These are phyloP conservation scores for Drosophila subpulchrella DNA, from an alignment of 1,140 invertebrate genomes.

Conservation along the genomic window DNA sequence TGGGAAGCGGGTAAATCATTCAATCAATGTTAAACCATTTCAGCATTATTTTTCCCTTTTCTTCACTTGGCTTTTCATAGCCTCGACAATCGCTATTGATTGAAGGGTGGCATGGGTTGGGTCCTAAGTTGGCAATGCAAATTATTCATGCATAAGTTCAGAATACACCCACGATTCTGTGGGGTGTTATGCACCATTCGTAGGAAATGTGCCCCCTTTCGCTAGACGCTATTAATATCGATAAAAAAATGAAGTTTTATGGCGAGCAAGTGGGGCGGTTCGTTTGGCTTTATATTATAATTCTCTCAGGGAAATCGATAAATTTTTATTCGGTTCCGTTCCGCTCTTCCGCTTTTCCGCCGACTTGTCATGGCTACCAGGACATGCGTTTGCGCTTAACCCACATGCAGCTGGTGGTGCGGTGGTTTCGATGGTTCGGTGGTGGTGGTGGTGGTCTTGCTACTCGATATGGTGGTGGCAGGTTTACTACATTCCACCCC, in stretches of 20 bases:
- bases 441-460: slow-evolving; percentile 13
- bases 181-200: slow-evolving; percentile 55
- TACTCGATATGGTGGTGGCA: slow-evolving; percentile 21
- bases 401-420: slow-evolving; percentile 53
- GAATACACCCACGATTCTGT: slow-evolving; percentile 34
- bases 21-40: slow-evolving; percentile 47
- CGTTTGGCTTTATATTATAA: slow-evolving; percentile 34
- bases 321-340: slow-evolving; percentile 77
- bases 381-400: slow-evolving; percentile 76
- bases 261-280: slow-evolving; percentile 5
- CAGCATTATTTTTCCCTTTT: slow-evolving; percentile 35
- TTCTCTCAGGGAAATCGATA: slow-evolving; percentile 62
- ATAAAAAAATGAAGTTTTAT: slow-evolving; percentile 28
- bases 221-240: slow-evolving; percentile 67
- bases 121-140: slow-evolving; percentile 32
- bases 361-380: slow-evolving; percentile 45
- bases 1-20: slow-evolving; percentile 29
- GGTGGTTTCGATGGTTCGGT: background rate
- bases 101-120: slow-evolving; percentile 15
- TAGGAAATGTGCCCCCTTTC: slow-evolving; percentile 22
- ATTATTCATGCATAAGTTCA: slow-evolving; percentile 65
- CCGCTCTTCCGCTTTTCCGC: slow-evolving; percentile 33
- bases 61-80: slow-evolving; percentile 44
- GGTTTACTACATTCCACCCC: slow-evolving; percentile 15
- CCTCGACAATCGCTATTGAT: slow-evolving; percentile 68